Evolutionary conservation across 2,888 invertebrate species (phyloP), one percentile per base, ranked within the genome.

Genomic region (Lithophane socia): DNA sequence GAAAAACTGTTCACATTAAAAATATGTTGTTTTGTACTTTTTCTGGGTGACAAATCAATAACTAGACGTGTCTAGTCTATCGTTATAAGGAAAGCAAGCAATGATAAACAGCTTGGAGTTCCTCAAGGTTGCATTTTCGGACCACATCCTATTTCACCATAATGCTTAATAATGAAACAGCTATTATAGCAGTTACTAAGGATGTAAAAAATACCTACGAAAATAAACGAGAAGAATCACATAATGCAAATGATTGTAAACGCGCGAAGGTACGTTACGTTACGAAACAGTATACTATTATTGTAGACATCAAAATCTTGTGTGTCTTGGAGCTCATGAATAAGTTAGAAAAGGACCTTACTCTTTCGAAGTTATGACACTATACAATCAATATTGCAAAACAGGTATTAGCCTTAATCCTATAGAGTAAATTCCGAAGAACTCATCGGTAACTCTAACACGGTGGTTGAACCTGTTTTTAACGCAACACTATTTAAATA

Each of bases 401-500:
- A 64, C 64, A 73, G 54, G 69, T 84, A 75, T 80, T 61, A 80
- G 21, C 56, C 37, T 58, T 79, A 86, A 86, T 87, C 78, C 82
- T 70, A 73, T 69, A 69, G 58, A 82, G 58, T 78, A 79, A 80
- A 87, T 79, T 81, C 79, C 75, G 65, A 13, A 47, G 67, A 65
- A 78, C 81, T 86, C 86, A 87, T 87, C 84, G 75, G 68, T 77
- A 52, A 66, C 65, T 66, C 77, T 77, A 70, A 77, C 74, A 18
- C 60, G 42, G 73, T 77, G 42, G 77, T 74, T 75, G 70, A 72
- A 87, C 87, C 87, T 81, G 87, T 87, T 87, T 75, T 86, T 75
- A 80, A 74, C 75, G 82, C 84, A 87, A 86, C 75, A 67, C 64
- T 87, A 86, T 87, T 87, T 83, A 86, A 87, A 87, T 87, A 87